These are phyloP conservation scores for Cydia splendana DNA, from an alignment of 1,140 invertebrate species.

Conservation along the genomic window DNA sequence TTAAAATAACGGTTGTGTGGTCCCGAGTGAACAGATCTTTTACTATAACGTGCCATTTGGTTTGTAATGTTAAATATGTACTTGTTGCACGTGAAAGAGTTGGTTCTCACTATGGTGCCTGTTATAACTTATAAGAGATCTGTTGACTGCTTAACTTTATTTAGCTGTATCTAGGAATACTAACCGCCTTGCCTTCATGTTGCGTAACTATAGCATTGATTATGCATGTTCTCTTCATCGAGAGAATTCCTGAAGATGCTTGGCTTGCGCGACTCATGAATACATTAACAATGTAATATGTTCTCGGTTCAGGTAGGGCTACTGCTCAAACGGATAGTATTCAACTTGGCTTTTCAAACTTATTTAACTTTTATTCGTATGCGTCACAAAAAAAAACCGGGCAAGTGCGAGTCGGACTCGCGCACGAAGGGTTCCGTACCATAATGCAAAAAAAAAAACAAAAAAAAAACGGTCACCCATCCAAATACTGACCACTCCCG, in stretches of 20 bases:
- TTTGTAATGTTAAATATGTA: background rate
- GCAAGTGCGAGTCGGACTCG: too few relatives aligned
- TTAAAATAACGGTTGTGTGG: constrained; percentile 26
- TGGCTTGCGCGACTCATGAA: constrained; percentile 13
- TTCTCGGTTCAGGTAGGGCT: background rate
- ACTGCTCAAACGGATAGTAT: background rate
- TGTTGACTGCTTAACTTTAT: constrained; percentile 12
- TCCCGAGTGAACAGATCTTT: constrained; percentile 19
- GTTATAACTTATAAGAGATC: constrained; percentile 26
- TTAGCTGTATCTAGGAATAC: background rate
- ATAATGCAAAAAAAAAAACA: too few relatives aligned
- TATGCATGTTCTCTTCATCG: constrained; percentile 19
- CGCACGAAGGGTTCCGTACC: too few relatives aligned
- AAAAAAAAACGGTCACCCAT: too few relatives aligned
- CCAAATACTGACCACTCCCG: too few relatives aligned
- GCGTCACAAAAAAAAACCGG: too few relatives aligned
- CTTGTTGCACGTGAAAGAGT: background rate
- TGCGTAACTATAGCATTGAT: background rate
- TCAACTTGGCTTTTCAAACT: too few relatives aligned
- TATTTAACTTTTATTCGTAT: too few relatives aligned
- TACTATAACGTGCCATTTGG: background rate
- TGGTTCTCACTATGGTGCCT: background rate
- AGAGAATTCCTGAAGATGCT: background rate
- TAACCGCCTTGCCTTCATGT: constrained; percentile 19
- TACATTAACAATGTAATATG: constrained; percentile 2